phyloP scores from a whole-genome alignment of 1,140 invertebrate species.

The Drosophila willistoni region DNA sequence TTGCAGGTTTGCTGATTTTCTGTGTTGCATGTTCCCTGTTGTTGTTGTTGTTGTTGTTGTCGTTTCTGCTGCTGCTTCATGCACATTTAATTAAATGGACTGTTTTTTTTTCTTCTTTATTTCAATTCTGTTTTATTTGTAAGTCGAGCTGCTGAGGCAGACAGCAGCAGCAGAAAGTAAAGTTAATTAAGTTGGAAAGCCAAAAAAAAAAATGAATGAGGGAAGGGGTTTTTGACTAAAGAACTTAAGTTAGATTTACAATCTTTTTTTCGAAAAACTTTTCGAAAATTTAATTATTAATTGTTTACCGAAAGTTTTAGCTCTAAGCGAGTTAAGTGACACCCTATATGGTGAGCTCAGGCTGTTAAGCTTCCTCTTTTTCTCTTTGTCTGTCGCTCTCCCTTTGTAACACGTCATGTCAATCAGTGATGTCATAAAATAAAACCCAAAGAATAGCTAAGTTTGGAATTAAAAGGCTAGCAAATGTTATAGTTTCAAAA shows the following conservation, averaged over 20 bases:
- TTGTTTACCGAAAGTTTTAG: constrained; percentile 30
- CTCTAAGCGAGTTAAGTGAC: constrained; percentile 17
- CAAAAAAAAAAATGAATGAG: constrained; percentile 17
- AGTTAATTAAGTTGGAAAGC: constrained; percentile 50
- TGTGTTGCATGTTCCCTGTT: background rate
- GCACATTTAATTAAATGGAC: constrained; percentile 42
- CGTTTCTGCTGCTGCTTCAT: constrained; percentile 17
- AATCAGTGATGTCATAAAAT: too few species aligned
- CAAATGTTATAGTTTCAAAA: too few species aligned
- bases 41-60: background rate
- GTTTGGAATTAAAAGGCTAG: too few species aligned
- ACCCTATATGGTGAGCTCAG: constrained; percentile 41
- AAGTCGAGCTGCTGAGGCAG: constrained; percentile 27
- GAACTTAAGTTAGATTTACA: too few species aligned
- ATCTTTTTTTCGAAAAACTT: too few species aligned
- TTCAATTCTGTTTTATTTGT: constrained; percentile 40
- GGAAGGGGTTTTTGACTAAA: too few species aligned
- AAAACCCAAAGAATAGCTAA: too few species aligned
- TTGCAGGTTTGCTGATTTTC: constrained; percentile 16
- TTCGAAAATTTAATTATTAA: constrained; percentile 31
- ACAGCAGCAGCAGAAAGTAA: constrained; percentile 12
- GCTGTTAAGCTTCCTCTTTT: background rate
- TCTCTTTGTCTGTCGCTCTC: background rate
- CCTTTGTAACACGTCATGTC: background rate
- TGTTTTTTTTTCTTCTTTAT: background rate